These are phyloP conservation scores for Ardeotis arabs DNA, from an alignment of 2,113 vertebrate genomes.

Conservation along the genomic window DNA sequence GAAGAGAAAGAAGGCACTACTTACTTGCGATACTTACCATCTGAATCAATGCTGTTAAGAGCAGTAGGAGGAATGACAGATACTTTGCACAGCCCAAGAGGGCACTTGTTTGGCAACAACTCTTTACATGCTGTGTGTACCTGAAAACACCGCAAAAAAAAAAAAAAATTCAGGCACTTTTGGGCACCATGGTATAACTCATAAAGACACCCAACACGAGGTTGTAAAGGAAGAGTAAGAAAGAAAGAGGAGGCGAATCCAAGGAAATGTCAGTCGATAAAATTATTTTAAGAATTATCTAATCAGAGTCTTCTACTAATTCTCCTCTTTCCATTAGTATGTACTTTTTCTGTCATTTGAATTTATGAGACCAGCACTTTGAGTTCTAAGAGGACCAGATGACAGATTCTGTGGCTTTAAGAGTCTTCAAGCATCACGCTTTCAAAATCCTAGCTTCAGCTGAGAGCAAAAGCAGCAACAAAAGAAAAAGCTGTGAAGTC, in stretches of 20 bases:
- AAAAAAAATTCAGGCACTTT: neutral
- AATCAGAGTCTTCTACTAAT: neutral
- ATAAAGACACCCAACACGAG: neutral
- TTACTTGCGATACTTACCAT: constrained; percentile 79
- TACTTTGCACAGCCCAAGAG: constrained; percentile 95
- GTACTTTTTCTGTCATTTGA: neutral
- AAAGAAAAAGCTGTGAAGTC: neutral
- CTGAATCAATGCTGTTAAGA: constrained; percentile 98
- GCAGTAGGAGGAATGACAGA: constrained; percentile 96
- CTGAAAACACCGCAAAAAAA: constrained; percentile 64
- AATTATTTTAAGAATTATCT: neutral
- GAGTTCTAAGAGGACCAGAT: neutral
- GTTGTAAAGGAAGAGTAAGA: neutral
- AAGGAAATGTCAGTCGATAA: neutral
- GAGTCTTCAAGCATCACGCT: neutral
- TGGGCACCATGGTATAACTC: neutral
- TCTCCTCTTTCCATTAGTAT: neutral
- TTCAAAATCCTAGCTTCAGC: neutral
- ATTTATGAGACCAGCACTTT: neutral
- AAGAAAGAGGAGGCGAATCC: neutral
- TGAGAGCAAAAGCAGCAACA: neutral
- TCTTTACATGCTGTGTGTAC: constrained; percentile 93
- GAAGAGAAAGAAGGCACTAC: neutral
- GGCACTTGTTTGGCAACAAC: constrained; percentile 89
- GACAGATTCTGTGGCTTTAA: neutral